Percentiles rank a stretch among this genome's conserved stretches.
These are phyloP conservation scores for Papilio helenus DNA, from an alignment of 1,140 invertebrate species.

Conservation along the genomic window DNA sequence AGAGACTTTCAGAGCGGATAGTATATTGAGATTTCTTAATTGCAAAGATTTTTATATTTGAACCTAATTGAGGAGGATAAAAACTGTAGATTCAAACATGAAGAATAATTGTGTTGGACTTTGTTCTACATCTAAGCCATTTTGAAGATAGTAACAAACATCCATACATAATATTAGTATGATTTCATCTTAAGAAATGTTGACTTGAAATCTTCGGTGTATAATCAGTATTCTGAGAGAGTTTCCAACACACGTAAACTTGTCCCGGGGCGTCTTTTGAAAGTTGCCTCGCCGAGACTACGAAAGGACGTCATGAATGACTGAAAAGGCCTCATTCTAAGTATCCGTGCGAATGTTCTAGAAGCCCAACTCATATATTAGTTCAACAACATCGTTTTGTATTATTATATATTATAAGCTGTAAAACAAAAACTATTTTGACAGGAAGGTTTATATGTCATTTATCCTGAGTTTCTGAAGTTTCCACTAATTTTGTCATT, in stretches of 20 bases:
- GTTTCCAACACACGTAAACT: constrained; percentile 7
- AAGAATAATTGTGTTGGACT: no score
- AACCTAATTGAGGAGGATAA: background rate
- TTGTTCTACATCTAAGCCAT: no score
- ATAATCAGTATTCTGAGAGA: background rate
- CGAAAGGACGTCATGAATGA: background rate
- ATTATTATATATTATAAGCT: no score
- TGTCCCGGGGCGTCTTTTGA: constrained; percentile 11
- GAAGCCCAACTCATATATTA: background rate
- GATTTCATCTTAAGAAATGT: background rate
- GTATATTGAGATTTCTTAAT: background rate
- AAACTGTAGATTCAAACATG: background rate
- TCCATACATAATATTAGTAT: no score
- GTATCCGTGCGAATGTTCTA: background rate
- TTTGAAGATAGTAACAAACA: no score
- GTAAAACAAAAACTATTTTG: no score
- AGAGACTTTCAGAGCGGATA: background rate
- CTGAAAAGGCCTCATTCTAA: constrained; percentile 7
- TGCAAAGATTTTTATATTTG: background rate
- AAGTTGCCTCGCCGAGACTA: background rate
- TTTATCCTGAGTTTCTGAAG: no score
- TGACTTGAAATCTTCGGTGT: background rate
- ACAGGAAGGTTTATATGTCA: no score
- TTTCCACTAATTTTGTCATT: no score
- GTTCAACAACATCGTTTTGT: background rate